Conservation (phyloP, 2,113 vertebrate species). For the Forbesichthys agassizii region DNA sequence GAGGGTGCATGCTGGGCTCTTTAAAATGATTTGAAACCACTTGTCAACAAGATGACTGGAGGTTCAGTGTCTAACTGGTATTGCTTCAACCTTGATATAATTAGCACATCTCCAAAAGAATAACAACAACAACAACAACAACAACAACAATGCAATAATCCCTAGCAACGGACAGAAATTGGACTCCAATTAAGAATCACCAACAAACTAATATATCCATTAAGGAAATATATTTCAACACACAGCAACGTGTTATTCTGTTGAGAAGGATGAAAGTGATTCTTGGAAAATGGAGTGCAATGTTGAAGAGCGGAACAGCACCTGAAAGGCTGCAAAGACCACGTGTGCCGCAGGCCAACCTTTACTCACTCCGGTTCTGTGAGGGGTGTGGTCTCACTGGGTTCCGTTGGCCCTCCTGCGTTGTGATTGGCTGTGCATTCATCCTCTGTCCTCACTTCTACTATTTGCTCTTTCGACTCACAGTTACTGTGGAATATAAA, state of each 20-base stretch:
- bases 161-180: slow-evolving; percentile 50
- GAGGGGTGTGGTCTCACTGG: slow-evolving; percentile 95
- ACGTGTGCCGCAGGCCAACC: background rate
- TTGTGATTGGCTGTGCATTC: slow-evolving; percentile 95
- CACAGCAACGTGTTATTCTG: background rate
- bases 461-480: slow-evolving; percentile 96
- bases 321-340: slow-evolving; percentile 17
- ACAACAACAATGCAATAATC: slow-evolving; percentile 43
- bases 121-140: slow-evolving; percentile 59
- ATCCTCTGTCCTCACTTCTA: slow-evolving; percentile 93
- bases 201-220: slow-evolving; percentile 15
- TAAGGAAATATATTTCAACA: slow-evolving; percentile 35
- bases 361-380: slow-evolving; percentile 93
- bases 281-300: slow-evolving; percentile 73
- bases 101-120: slow-evolving; percentile 51
- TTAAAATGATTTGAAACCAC: slow-evolving; percentile 51
- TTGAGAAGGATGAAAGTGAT: slow-evolving; percentile 39
- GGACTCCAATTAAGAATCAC: slow-evolving; percentile 74
- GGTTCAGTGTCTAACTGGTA: slow-evolving; percentile 68
- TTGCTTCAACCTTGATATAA: slow-evolving; percentile 69
- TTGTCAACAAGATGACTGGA: slow-evolving; percentile 49
- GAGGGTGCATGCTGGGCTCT: slow-evolving; percentile 42
- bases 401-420: slow-evolving; percentile 89
- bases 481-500: slow-evolving; percentile 84
- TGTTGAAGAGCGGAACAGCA: slow-evolving; percentile 41